Percentiles rank a stretch among this genome's conserved stretches.
These are phyloP conservation scores for Glaucomys volans DNA, from an alignment of 2,113 vertebrate species.

Conservation along the genomic window DNA sequence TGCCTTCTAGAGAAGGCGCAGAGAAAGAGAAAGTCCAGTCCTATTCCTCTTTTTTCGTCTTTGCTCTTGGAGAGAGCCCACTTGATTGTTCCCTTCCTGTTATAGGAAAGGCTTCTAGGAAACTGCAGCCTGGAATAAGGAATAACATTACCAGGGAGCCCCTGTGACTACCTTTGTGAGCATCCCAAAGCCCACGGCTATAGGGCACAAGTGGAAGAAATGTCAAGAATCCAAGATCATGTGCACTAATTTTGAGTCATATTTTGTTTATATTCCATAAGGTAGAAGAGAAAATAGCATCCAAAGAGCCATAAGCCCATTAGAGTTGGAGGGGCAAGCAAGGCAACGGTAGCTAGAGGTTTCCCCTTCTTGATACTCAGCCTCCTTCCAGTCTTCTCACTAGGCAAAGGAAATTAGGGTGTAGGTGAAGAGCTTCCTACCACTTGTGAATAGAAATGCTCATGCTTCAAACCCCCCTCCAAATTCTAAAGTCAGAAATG, in stretches of 20 bases:
- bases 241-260: neutral
- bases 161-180: neutral
- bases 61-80: fast-evolving
- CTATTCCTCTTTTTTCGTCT: neutral
- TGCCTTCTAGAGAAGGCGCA: no score
- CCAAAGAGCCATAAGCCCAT: neutral
- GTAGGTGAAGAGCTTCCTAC: neutral
- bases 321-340: neutral
- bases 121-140: neutral
- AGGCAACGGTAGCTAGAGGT: neutral
- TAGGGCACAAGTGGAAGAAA: neutral
- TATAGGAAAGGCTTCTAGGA: neutral
- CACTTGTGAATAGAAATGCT: neutral
- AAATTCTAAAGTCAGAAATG: neutral
- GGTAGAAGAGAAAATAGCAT: neutral
- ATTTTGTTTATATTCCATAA: neutral
- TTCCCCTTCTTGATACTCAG: neutral
- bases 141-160: neutral
- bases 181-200: neutral
- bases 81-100: neutral
- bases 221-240: neutral
- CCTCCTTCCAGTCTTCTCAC: neutral
- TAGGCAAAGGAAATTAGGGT: neutral
- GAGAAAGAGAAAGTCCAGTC: neutral
- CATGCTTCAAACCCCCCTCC: fast-evolving